phyloP scores from a whole-genome alignment of 1,140 invertebrate genomes.

The Camponotus vicinus region DNA sequence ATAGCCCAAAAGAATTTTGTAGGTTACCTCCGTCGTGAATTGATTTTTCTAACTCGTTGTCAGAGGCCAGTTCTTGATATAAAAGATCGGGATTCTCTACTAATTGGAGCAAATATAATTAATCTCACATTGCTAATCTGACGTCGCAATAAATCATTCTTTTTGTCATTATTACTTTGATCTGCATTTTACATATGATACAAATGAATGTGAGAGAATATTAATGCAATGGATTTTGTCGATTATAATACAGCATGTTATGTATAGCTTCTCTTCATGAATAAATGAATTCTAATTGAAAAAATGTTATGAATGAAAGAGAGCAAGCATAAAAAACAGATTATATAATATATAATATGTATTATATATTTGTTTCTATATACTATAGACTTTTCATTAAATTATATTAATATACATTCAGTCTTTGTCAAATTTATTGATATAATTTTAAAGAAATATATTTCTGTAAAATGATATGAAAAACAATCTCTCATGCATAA shows the following conservation, averaged over 20 bases:
- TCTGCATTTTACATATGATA: conserved; percentile 37
- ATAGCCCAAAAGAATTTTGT: conserved; percentile 8
- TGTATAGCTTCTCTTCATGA: neutral
- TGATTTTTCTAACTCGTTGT: conserved; percentile 83
- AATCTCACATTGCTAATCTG: conserved; percentile 20
- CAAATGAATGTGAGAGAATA: neutral
- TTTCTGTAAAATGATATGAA: conserved; percentile 33
- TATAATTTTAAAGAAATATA: neutral
- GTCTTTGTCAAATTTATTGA: neutral
- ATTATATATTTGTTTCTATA: neutral
- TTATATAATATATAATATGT: too few relatives aligned
- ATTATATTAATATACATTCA: neutral
- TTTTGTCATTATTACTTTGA: neutral
- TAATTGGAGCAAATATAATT: conserved; percentile 79
- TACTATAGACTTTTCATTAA: neutral
- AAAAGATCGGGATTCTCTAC: conserved; percentile 88
- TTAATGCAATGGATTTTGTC: conserved; percentile 36
- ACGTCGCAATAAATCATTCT: conserved; percentile 5
- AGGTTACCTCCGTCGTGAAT: conserved; percentile 82
- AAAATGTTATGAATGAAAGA: neutral
- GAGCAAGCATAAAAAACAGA: too few relatives aligned
- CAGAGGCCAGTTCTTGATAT: conserved; percentile 86
- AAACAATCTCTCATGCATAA: conserved; percentile 76
- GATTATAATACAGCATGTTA: neutral
- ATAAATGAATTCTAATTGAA: neutral